A percentile compares a stretch with the other conserved stretches of the same genome.
These are phyloP conservation scores for Gambusia yucatana DNA, from an alignment of 2,797 vertebrate species.

Conservation along the genomic window DNA sequence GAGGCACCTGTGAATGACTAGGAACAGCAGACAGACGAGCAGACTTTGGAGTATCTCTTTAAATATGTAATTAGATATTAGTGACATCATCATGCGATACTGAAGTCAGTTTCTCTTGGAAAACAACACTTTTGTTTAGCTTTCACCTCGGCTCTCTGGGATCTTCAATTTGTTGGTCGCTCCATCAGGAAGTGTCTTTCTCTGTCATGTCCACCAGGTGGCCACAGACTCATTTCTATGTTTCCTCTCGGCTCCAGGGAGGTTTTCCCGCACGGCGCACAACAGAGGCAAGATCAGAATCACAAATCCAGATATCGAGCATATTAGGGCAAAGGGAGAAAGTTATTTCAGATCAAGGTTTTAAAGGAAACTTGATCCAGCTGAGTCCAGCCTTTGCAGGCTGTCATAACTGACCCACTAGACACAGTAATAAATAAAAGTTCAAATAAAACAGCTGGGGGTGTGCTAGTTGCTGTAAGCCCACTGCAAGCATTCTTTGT, in stretches of 20 bases:
- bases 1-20: constrained; percentile 81
- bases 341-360: constrained; percentile 34
- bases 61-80: constrained; percentile 80
- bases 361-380: constrained; percentile 24
- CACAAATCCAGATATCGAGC: constrained; percentile 42
- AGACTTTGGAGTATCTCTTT: constrained; percentile 82
- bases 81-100: constrained; percentile 86
- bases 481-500: constrained; percentile 45
- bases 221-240: constrained; percentile 46
- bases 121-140: constrained; percentile 42
- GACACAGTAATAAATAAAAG: constrained; percentile 40
- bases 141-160: constrained; percentile 15
- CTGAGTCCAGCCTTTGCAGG: constrained; percentile 32
- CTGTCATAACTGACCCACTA: constrained; percentile 28
- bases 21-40: constrained; percentile 76
- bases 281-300: constrained; percentile 47
- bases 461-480: constrained; percentile 40
- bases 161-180: constrained; percentile 22
- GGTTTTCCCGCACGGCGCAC: constrained; percentile 48
- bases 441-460: constrained; percentile 38
- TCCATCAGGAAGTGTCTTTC: constrained; percentile 44
- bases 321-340: constrained; percentile 23
- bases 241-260: constrained; percentile 37
- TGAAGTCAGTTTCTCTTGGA: constrained; percentile 73
- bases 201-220: constrained; percentile 61